phyloP scores from a whole-genome alignment of 2,113 vertebrate species.

The Archilochus colubris region DNA sequence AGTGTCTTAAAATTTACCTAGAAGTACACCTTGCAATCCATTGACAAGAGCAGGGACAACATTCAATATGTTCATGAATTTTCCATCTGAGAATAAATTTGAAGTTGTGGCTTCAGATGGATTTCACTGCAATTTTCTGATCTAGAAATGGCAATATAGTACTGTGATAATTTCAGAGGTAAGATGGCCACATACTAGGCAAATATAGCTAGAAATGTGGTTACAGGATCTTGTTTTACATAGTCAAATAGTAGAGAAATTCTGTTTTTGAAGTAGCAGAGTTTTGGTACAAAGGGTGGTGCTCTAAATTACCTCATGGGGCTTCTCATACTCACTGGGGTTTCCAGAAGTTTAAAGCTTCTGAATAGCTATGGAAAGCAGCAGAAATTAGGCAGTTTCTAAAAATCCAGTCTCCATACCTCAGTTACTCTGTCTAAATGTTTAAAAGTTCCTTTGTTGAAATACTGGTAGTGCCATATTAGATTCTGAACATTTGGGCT shows the following conservation, averaged over 20 bases:
- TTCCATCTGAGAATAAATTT: not conserved
- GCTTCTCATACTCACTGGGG: not conserved
- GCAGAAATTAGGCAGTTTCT: too few relatives aligned
- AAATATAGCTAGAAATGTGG: not conserved
- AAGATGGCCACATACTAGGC: not conserved
- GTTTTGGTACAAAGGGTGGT: not conserved
- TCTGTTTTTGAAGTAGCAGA: not conserved
- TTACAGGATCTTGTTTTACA: not conserved
- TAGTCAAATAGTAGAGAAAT: not conserved
- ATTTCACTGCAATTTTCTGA: not conserved
- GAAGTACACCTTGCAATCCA: not conserved
- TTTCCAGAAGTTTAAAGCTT: not conserved
- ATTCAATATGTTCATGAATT: not conserved
- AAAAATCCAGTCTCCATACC: too few relatives aligned
- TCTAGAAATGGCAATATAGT: not conserved
- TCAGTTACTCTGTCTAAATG: not conserved
- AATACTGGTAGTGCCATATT: not conserved
- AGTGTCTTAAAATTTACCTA: not conserved
- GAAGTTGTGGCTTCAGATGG: not conserved
- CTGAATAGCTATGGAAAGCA: too few relatives aligned
- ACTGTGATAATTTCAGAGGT: not conserved
- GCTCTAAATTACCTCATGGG: not conserved
- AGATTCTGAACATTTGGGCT: not conserved
- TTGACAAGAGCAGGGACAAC: not conserved
- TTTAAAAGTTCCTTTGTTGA: not conserved